Base-by-base conservation (phyloP, 2,113 vertebrate species). In the Melanerpes formicivorus region DNA sequence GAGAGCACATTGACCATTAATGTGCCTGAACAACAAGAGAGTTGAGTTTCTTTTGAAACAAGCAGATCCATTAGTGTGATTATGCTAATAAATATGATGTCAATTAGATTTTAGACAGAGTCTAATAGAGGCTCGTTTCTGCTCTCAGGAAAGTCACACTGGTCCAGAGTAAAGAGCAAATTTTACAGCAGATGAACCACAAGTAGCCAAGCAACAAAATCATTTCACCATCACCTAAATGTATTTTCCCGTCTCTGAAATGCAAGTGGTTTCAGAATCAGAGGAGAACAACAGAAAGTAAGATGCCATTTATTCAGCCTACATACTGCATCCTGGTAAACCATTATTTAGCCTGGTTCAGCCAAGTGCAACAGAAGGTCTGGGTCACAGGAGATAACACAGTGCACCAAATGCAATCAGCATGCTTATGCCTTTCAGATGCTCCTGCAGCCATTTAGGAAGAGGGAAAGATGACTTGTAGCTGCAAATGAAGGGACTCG, bases 161-260 rank as follows among this genome's bases (percentile, higher is more conserved):
- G 83, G 81, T 40, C 62, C 44, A 87, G 40, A 82, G 44, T 66
- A 90, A 72, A 93, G 50, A 90, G 72, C 60, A 89, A 70, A 89
- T 96, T 96, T 91, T 93, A 92, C 65, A 84, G 95, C 80, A 85
- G 69, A 95, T 66, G 52, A 96, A 93, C 81, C 96, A 21, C 88
- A 96, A 96, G 82, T 74, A 96, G 90, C 93, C 91, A 96, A 89
- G 93, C 92, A 96, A 96, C 89, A 93, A 94, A 84, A 96, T 92
- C 26, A 94, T 87, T 92, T 94, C 93, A 76, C 58, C 64, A 27
- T 74, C 69, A 69, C 78, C 58, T 80, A 90, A 93, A 90, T 69
- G 66, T 44, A 84, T 91, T 90, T 94, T 88, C 69, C 79, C 62
- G 52, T 54, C 37, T 80, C 79, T 90, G 85, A 93, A 94, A 93